A percentile compares a stretch with the other conserved stretches of the same genome.
These are phyloP conservation scores for Spodoptera frugiperda DNA, from an alignment of 1,140 invertebrate genomes.

Conservation along the genomic window DNA sequence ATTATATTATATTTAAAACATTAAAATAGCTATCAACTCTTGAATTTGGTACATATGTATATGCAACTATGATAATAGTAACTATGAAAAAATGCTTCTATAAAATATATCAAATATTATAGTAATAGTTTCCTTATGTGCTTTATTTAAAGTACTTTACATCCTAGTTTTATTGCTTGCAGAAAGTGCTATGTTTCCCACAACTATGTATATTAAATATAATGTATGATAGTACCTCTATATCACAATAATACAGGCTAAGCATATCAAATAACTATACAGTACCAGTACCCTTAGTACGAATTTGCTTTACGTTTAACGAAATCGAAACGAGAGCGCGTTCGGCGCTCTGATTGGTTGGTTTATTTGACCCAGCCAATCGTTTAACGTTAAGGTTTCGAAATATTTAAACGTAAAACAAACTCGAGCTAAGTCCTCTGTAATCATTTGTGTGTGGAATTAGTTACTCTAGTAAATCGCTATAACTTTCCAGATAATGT, in stretches of 20 bases:
- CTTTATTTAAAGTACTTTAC: neutral
- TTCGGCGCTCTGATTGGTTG: too few species aligned
- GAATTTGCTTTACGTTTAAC: too few species aligned
- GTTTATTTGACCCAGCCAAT: too few species aligned
- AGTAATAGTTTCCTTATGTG: neutral
- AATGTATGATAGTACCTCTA: neutral
- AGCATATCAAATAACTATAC: constrained; percentile 7
- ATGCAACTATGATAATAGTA: neutral
- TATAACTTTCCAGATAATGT: neutral
- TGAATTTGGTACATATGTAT: neutral
- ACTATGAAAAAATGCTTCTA: neutral
- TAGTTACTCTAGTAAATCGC: neutral
- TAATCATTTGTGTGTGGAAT: neutral
- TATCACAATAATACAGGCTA: neutral
- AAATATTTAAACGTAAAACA: too few species aligned
- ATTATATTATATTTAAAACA: too few species aligned
- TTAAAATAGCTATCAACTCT: too few species aligned
- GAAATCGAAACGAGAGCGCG: too few species aligned
- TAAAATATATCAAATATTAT: neutral
- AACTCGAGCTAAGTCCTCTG: too few species aligned
- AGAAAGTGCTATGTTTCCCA: neutral
- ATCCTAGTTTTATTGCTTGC: constrained; percentile 45
- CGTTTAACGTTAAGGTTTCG: too few species aligned
- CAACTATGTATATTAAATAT: neutral
- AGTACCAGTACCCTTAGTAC: neutral